A percentile compares a stretch with the other conserved stretches of the same genome.
phyloP scores from a whole-genome alignment of 1,140 invertebrate species.

The Drosophila willistoni region DNA sequence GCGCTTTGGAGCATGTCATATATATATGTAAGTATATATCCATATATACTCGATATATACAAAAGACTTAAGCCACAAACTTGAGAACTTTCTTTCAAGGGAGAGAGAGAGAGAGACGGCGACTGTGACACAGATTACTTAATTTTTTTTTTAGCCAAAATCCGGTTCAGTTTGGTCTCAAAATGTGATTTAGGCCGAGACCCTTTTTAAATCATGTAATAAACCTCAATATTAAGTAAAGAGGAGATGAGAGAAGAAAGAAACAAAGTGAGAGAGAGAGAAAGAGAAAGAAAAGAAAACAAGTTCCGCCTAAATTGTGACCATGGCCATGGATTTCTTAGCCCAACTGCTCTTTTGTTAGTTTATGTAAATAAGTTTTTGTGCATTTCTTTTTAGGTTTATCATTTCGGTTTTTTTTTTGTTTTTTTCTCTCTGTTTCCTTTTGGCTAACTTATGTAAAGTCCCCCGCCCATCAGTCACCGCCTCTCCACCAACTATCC shows the following conservation, averaged over 20 bases:
- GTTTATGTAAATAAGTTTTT: conserved; percentile 61
- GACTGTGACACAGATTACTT: conserved; percentile 59
- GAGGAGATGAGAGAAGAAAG: conserved; percentile 13
- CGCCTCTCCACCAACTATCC: conserved; percentile 1
- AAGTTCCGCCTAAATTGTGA: conserved; percentile 79
- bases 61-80: conserved; percentile 66
- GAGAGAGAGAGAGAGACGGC: neutral
- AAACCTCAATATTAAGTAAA: conserved; percentile 51
- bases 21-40: conserved; percentile 42
- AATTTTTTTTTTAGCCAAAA: conserved; percentile 42
- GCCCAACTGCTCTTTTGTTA: conserved; percentile 50
- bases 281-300: conserved; percentile 46
- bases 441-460: conserved; percentile 59
- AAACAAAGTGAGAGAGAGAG: neutral
- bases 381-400: conserved; percentile 15
- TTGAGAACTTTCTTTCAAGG: conserved; percentile 71
- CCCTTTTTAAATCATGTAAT: conserved; percentile 69
- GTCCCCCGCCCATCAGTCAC: conserved; percentile 20
- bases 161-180: conserved; percentile 50
- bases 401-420: conserved; percentile 30
- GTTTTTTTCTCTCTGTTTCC: neutral
- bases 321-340: conserved; percentile 77
- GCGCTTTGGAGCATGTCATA: conserved; percentile 76
- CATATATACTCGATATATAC: neutral
- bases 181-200: conserved; percentile 42